Evolutionary conservation across 2,888 invertebrate genomes (phyloP).

Genomic region (Tuberolachnus salignus): DNA sequence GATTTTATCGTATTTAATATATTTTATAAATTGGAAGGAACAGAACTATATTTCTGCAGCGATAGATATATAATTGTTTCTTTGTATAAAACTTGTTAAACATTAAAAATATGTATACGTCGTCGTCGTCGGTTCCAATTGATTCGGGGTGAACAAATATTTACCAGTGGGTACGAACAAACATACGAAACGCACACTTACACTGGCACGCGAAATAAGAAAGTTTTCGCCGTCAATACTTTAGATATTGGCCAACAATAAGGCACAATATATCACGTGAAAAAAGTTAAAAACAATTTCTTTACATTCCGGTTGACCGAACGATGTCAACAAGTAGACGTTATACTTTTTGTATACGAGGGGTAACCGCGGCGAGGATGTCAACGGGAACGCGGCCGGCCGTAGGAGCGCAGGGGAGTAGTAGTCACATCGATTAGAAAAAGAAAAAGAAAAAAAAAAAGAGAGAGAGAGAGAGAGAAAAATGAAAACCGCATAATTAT

Average conservation of each 20-base stretch:
- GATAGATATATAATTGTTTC: not conserved
- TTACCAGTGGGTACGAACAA: not conserved
- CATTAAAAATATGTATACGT: not conserved
- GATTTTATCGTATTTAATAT: no score
- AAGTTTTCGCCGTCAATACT: not conserved
- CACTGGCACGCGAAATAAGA: not conserved
- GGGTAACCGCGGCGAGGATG: not conserved
- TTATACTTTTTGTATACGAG: not conserved
- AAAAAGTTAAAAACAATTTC: constrained; percentile 21
- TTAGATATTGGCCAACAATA: not conserved
- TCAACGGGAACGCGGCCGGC: not conserved
- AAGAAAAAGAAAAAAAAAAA: no score
- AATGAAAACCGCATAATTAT: not conserved
- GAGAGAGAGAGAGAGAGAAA: no score
- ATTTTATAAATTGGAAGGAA: no score
- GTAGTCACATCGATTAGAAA: not conserved
- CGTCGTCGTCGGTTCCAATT: not conserved
- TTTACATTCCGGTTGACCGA: constrained; percentile 31
- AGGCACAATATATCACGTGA: not conserved
- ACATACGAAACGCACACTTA: not conserved
- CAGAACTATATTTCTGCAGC: no score
- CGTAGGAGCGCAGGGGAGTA: no score
- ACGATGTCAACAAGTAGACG: constrained; percentile 23
- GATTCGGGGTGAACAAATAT: constrained; percentile 15
- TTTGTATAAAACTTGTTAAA: not conserved